phyloP scores from a whole-genome alignment of 2,888 invertebrate genomes.

The Drosophila leonis region DNA sequence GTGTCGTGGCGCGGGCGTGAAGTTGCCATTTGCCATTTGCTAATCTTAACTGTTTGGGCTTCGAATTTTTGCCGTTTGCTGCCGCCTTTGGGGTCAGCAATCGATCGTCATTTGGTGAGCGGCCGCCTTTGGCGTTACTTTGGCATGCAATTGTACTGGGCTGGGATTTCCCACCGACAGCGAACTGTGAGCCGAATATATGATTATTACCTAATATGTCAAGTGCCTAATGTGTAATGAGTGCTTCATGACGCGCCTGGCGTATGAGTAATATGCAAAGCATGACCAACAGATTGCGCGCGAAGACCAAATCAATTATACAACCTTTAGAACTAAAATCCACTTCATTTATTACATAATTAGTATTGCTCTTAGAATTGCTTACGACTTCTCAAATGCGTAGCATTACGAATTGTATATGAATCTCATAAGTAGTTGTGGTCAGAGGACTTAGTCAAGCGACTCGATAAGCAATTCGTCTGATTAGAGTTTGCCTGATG shows the following conservation, averaged over 20 bases:
- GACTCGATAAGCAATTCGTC: neutral
- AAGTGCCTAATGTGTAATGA: conserved; percentile 20
- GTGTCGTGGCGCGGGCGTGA: conserved; percentile 45
- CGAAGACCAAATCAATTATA: conserved; percentile 3
- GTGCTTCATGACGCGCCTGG: conserved; percentile 40
- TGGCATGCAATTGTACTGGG: conserved; percentile 16
- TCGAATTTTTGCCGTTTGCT: neutral
- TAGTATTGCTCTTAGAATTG: neutral
- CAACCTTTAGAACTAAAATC: neutral
- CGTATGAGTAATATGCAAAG: conserved; percentile 74
- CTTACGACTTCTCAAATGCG: neutral
- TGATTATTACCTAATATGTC: conserved; percentile 37
- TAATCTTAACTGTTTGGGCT: conserved; percentile 22
- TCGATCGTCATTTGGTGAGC: neutral
- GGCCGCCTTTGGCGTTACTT: conserved; percentile 13
- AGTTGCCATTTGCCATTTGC: conserved; percentile 51
- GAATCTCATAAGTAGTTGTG: neutral
- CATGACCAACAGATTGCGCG: conserved; percentile 17
- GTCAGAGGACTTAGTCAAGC: neutral
- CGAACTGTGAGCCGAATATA: conserved; percentile 23
- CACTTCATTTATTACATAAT: neutral
- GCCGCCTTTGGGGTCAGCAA: conserved; percentile 7
- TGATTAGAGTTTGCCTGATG: neutral
- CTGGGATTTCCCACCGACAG: conserved; percentile 21
- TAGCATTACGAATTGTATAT: neutral